Conservation (phyloP, 2,797 vertebrate genomes). For the Oophaga sylvatica region DNA sequence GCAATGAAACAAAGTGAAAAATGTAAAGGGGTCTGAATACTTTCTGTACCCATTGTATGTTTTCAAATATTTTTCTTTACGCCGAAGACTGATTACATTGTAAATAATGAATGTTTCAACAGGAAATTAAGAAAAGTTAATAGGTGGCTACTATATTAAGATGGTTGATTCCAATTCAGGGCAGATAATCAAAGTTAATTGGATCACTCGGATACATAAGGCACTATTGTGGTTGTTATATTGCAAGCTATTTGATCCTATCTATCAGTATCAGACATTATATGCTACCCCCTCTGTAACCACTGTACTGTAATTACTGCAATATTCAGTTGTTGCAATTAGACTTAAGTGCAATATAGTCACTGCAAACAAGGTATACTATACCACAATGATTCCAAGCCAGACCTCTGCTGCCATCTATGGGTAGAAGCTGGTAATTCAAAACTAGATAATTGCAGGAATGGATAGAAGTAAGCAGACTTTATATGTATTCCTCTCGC, state of each 20-base stretch:
- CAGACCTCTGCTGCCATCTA: constrained; percentile 80
- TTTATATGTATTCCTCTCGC: neutral
- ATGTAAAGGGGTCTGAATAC: too few species aligned
- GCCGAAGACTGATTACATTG: neutral
- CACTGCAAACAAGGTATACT: constrained; percentile 25
- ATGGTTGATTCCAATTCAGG: neutral
- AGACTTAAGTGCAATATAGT: constrained; percentile 47
- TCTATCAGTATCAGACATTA: neutral
- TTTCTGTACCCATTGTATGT: too few species aligned
- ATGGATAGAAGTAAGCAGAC: neutral
- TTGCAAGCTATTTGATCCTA: neutral
- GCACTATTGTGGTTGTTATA: neutral
- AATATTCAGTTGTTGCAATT: constrained; percentile 23
- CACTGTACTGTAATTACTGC: neutral
- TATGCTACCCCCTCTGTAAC: neutral
- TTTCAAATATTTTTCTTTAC: neutral
- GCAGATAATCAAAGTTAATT: neutral
- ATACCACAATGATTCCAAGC: constrained; percentile 29
- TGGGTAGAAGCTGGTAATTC: constrained; percentile 57
- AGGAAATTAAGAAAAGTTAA: neutral
- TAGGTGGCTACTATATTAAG: neutral
- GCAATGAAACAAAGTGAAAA: too few species aligned
- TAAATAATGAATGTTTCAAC: neutral
- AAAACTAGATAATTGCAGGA: neutral
- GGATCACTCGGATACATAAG: neutral